Percentiles rank a stretch among this genome's conserved stretches.
Evolutionary conservation across 2,113 vertebrate species (phyloP).

Genomic region (Cyphomyrus discorhynchus): DNA sequence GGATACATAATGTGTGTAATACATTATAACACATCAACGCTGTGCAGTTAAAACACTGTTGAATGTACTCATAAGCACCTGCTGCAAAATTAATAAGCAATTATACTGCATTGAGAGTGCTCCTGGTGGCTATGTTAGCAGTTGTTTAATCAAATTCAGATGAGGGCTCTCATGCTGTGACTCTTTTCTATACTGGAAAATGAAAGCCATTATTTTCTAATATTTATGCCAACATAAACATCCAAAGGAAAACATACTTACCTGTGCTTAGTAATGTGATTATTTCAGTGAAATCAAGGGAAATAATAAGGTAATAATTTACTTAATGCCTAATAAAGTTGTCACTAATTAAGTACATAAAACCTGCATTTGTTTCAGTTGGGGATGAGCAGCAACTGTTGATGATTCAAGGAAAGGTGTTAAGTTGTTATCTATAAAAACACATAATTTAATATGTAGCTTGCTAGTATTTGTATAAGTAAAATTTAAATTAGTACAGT

Average conservation of each 20-base stretch:
- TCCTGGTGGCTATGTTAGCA: background rate
- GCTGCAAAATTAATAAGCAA: conserved; percentile 2
- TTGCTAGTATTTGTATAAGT: background rate
- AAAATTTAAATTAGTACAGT: background rate
- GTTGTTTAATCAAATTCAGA: background rate
- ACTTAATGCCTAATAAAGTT: background rate
- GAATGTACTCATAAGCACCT: background rate
- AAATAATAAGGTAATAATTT: background rate
- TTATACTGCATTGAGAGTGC: background rate
- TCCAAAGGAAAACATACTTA: background rate
- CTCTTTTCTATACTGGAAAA: background rate
- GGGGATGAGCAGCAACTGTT: background rate
- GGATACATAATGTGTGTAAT: background rate
- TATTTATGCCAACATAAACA: background rate
- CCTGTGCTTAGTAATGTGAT: background rate
- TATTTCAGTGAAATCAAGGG: background rate
- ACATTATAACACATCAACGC: background rate
- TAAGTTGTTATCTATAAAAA: background rate
- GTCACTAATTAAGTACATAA: background rate
- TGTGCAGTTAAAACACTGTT: background rate
- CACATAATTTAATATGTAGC: background rate
- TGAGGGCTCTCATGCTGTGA: background rate
- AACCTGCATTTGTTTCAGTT: background rate
- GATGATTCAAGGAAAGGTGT: background rate
- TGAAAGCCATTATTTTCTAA: background rate